Base-by-base conservation (phyloP, 2,113 vertebrate species). In the Corydoras maculifer region DNA sequence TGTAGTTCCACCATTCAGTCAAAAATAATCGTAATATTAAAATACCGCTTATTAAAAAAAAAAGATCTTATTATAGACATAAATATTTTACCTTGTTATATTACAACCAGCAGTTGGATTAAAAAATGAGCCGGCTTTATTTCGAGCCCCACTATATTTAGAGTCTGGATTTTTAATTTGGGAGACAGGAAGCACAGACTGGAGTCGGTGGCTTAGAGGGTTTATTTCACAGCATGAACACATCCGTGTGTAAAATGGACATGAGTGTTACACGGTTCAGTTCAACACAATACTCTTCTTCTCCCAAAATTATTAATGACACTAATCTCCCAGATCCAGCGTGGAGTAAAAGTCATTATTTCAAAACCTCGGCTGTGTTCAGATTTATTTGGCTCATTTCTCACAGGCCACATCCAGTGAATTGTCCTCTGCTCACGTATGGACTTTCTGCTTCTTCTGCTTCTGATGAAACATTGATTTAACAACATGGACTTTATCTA, bases 211-310 rank as follows among this genome's bases (percentile, higher is more conserved):
- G 12, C 30, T 15, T 68, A 14, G 50, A 64, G 29, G 53, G 29
- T 76, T 76, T 76, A 71, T 72, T 70, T 57, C 31, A 68, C 58
- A 76, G 63, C 75, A 76, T 76, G 74, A 72, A 62, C 58, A 72
- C 43, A 35, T 62, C 60, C 63, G 62, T 71, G 73, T 62, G 63
- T 71, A 32, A 53, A 61, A 9, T 57, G 25, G 53, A 66, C 57
- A 70, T 49, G 31, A 62, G 55, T 48, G 58, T 32, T 71, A 70
- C 68, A 70, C 58, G 63, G 48, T 65, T 62, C 29, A 10, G 55
- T 62, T 70, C 65, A 68, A 76, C 69, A 76, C 72, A 73, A 64
- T 73, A 73, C 67, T 43, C 53, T 54, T 67, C 64, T 15, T 62
- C 67, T 73, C 67, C 72, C 67, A 49, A 73, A 67, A 73, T 60